These are phyloP conservation scores for Pachydiplax longipennis DNA, from an alignment of 2,888 invertebrate genomes.

Conservation along the genomic window DNA sequence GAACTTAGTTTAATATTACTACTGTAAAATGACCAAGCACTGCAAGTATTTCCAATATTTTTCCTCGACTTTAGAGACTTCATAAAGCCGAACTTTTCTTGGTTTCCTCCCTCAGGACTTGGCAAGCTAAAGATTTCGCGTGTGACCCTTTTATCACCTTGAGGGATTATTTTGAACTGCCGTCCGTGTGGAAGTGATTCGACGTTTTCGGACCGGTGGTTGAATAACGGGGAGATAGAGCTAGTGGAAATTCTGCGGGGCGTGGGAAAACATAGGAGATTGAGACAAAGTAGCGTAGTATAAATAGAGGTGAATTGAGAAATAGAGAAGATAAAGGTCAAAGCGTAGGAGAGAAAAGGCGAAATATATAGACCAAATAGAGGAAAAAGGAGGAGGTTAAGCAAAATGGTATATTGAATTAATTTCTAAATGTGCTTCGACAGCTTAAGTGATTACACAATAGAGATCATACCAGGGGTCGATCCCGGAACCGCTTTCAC, in stretches of 20 bases:
- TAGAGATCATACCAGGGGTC: too few species aligned
- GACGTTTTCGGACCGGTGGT: background rate
- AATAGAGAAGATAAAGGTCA: background rate
- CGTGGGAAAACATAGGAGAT: background rate
- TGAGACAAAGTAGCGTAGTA: background rate
- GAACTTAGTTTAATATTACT: too few species aligned
- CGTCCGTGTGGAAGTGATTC: background rate
- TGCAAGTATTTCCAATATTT: too few species aligned
- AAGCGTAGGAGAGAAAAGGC: background rate
- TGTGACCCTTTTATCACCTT: background rate
- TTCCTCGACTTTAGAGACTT: too few species aligned
- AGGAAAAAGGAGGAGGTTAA: too few species aligned
- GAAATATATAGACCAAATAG: background rate
- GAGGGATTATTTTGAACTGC: background rate
- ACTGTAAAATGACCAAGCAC: too few species aligned
- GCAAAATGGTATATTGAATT: too few species aligned
- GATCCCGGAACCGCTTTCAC: too few species aligned
- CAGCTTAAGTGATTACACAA: too few species aligned
- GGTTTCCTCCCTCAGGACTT: background rate
- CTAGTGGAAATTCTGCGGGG: background rate
- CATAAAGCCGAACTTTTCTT: background rate
- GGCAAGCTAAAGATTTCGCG: background rate
- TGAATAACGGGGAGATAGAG: constrained; percentile 55
- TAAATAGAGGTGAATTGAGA: background rate
- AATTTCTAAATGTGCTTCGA: too few species aligned